These are phyloP conservation scores for Protobothrops flavoviridis DNA, from an alignment of 2,113 vertebrate genomes.

Conservation along the genomic window DNA sequence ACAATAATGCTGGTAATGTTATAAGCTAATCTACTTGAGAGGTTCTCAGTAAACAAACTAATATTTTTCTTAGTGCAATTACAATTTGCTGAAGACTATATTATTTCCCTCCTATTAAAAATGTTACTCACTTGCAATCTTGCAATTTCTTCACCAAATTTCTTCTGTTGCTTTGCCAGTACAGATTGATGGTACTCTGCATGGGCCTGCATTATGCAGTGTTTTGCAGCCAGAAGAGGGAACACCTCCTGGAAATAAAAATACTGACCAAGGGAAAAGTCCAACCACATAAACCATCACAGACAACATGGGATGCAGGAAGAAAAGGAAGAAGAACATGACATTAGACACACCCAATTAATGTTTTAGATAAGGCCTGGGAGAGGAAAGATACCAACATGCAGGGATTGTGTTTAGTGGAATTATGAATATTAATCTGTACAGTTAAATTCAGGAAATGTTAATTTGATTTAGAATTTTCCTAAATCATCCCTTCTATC, in stretches of 20 bases:
- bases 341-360: slow-evolving; percentile 82
- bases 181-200: slow-evolving; percentile 91
- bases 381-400: slow-evolving; percentile 61
- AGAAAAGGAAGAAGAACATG: slow-evolving; percentile 89
- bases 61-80: background rate
- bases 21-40: background rate
- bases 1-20: no score
- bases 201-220: slow-evolving; percentile 97
- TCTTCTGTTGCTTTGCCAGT: slow-evolving; percentile 95
- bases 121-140: slow-evolving; percentile 84
- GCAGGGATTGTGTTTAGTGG: slow-evolving; percentile 45
- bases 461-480: slow-evolving; percentile 30
- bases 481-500: slow-evolving; percentile 59
- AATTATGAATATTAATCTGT: slow-evolving; percentile 8
- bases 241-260: slow-evolving; percentile 99
- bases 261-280: slow-evolving; percentile 98
- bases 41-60: background rate
- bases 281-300: slow-evolving; percentile 89
- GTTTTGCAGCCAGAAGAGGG: slow-evolving; percentile 94
- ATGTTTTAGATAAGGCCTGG: slow-evolving; percentile 69
- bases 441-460: slow-evolving; percentile 6
- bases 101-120: background rate
- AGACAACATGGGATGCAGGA: slow-evolving; percentile 86
- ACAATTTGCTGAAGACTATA: background rate
- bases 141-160: slow-evolving; percentile 95